Conservation (phyloP, 1,140 invertebrate genomes). For the Campodea augens region DNA sequence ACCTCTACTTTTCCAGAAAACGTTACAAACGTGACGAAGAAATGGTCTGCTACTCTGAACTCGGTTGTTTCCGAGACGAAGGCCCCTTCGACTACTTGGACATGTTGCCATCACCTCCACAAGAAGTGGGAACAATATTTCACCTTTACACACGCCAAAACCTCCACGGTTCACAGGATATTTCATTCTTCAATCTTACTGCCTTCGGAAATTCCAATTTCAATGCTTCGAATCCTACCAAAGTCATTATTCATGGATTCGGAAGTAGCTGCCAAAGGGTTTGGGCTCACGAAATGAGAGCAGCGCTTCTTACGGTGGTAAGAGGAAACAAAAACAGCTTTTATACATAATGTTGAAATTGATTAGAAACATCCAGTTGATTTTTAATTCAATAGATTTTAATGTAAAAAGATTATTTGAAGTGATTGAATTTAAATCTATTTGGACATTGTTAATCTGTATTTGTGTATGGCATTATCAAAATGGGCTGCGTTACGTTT, state of each 20-base stretch:
- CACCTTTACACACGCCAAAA: conserved; percentile 27
- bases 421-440: too few relatives aligned
- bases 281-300: conserved; percentile 85
- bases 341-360: too few relatives aligned
- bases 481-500: too few relatives aligned
- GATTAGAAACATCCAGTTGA: too few relatives aligned
- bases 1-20: conserved; percentile 7
- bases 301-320: conserved; percentile 67
- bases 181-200: conserved; percentile 44
- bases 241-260: conserved; percentile 87
- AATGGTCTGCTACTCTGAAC: conserved; percentile 67
- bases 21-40: conserved; percentile 25
- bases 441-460: too few relatives aligned
- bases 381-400: too few relatives aligned
- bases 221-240: conserved; percentile 42
- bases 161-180: conserved; percentile 20
- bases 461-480: too few relatives aligned
- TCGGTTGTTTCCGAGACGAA: conserved; percentile 85
- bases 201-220: conserved; percentile 32
- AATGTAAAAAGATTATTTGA: too few relatives aligned
- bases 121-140: conserved; percentile 58
- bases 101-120: conserved; percentile 66
- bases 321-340: conserved; percentile 25
- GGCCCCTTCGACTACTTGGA: conserved; percentile 81
- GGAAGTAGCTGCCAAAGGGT: conserved; percentile 70